Conservation (phyloP, 2,888 invertebrate genomes). For the Xanthorhoe spadicearia region DNA sequence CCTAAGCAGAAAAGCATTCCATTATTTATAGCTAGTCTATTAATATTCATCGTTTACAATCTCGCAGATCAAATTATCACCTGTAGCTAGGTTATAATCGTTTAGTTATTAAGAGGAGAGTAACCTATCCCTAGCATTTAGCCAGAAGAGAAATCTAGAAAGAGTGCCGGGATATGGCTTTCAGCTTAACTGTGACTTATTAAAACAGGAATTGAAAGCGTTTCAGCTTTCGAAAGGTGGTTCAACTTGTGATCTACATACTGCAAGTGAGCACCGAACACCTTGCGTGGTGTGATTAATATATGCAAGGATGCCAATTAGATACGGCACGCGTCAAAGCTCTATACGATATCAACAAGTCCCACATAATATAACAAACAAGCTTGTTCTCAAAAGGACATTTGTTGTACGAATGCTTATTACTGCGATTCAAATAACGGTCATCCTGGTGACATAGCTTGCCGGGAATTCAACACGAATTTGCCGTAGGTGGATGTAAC, state of each 20-base stretch:
- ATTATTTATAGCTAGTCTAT: not conserved
- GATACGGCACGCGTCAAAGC: constrained; percentile 67
- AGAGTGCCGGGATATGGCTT: constrained; percentile 63
- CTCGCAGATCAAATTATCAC: constrained; percentile 15
- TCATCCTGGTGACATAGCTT: constrained; percentile 62
- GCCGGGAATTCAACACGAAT: constrained; percentile 63
- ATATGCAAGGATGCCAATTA: constrained; percentile 77
- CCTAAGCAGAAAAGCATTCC: not conserved
- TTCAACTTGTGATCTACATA: constrained; percentile 63
- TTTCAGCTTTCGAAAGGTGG: constrained; percentile 70
- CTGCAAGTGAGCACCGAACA: constrained; percentile 42
- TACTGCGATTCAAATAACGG: constrained; percentile 60
- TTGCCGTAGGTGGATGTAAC: constrained; percentile 61
- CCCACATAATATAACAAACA: constrained; percentile 56
- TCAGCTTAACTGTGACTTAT: constrained; percentile 68
- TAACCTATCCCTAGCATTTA: constrained; percentile 46
- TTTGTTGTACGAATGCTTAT: constrained; percentile 55
- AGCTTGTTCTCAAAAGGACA: constrained; percentile 64
- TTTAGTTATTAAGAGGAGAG: constrained; percentile 48
- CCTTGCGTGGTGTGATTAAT: constrained; percentile 62
- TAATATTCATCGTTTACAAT: not conserved
- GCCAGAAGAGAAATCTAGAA: constrained; percentile 61
- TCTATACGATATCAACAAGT: constrained; percentile 48
- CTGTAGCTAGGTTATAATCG: constrained; percentile 13
- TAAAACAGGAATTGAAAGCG: constrained; percentile 60